phyloP scores from a whole-genome alignment of 2,888 invertebrate genomes.

The Drosophila neonasuta region DNA sequence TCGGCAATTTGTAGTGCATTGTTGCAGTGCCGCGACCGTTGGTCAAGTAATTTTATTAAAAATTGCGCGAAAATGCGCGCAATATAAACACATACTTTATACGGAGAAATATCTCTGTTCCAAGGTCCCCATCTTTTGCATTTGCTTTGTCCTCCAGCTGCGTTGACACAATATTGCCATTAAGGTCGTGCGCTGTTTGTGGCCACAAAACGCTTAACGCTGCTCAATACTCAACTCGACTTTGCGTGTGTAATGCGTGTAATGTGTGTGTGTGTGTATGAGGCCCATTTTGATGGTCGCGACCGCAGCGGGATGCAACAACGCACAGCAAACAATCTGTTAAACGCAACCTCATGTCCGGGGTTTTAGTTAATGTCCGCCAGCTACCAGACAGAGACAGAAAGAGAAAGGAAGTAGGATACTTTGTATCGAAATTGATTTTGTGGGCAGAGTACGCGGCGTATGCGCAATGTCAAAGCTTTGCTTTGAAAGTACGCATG shows the following conservation, averaged over 20 bases:
- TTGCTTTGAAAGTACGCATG: slow-evolving; percentile 9
- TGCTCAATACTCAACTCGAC: slow-evolving; percentile 5
- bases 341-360: slow-evolving; percentile 34
- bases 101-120: background rate
- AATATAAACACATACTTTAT: background rate
- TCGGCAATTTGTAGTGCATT: slow-evolving; percentile 67
- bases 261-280: slow-evolving; percentile 6
- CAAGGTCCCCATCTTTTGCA: slow-evolving; percentile 12
- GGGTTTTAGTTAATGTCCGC: slow-evolving; percentile 11
- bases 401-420: background rate
- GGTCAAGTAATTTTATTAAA: slow-evolving; percentile 37
- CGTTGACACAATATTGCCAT: slow-evolving; percentile 64
- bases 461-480: slow-evolving; percentile 17
- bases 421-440: slow-evolving; percentile 28
- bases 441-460: slow-evolving; percentile 8
- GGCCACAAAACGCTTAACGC: slow-evolving; percentile 47
- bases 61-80: slow-evolving; percentile 20
- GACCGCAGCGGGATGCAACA: slow-evolving; percentile 46
- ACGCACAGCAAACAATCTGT: slow-evolving; percentile 27
- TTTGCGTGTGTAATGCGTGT: slow-evolving; percentile 36
- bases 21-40: slow-evolving; percentile 40
- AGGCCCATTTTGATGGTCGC: slow-evolving; percentile 15
- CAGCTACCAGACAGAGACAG: slow-evolving; percentile 8
- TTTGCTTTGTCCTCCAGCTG: slow-evolving; percentile 54
- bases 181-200: slow-evolving; percentile 46